Percentiles rank a stretch among this genome's conserved stretches.
Evolutionary conservation across 2,113 vertebrate species (phyloP).

Genomic region (Otocyon megalotis): DNA sequence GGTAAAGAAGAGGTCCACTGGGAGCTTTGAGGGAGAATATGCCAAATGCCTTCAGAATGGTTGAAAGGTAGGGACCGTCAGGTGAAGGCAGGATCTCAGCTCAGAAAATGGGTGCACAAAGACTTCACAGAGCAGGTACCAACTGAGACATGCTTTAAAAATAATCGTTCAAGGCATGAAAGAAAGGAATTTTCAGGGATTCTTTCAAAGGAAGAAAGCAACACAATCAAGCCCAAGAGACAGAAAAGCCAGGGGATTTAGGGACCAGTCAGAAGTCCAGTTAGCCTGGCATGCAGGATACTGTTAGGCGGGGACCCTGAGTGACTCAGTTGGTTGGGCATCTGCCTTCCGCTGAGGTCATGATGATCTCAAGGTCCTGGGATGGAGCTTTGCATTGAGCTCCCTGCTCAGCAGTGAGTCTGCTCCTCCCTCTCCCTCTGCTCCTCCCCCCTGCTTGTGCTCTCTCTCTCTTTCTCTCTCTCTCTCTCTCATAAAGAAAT

Average conservation of each 20-base stretch:
- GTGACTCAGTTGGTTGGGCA: too few species aligned
- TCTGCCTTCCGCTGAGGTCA: too few species aligned
- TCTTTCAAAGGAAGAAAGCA: not conserved
- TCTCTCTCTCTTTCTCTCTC: too few species aligned
- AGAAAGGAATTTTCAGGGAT: not conserved
- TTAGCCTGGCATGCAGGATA: not conserved
- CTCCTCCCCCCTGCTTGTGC: too few species aligned
- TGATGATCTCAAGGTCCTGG: too few species aligned
- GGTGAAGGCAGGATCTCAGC: not conserved
- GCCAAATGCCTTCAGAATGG: not conserved
- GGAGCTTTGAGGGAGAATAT: not conserved
- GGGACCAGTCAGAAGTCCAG: not conserved
- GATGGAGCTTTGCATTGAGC: too few species aligned
- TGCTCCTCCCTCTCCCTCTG: too few species aligned
- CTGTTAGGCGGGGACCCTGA: too few species aligned
- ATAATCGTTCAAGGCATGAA: not conserved
- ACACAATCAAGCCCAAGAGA: not conserved
- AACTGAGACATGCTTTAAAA: not conserved
- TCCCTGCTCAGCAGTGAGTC: too few species aligned
- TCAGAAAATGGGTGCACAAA: not conserved
- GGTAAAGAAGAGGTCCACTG: accelerated
- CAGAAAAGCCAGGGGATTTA: not conserved
- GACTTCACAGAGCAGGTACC: not conserved
- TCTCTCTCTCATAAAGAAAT: too few species aligned
- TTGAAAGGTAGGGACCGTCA: not conserved